Base-by-base conservation (phyloP, 2,797 vertebrate species). In the Phrynocephalus guinanensis region DNA sequence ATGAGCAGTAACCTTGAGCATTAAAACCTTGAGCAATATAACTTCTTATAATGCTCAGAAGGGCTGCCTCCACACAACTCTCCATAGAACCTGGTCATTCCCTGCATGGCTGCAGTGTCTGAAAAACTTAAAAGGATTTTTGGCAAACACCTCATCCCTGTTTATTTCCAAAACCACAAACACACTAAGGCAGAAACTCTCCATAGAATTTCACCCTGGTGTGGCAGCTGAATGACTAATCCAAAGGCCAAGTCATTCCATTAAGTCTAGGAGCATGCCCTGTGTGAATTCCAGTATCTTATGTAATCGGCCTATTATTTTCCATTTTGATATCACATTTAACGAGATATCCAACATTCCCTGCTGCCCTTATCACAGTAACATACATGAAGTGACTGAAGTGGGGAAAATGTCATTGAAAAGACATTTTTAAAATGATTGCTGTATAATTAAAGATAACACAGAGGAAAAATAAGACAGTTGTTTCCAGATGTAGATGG, bases 141-240 rank as follows among this genome's bases (percentile, higher is more conserved):
- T 44, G 38, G 38, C 38, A 44, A 44, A 44, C 38, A 44, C 38
- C 38, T 0, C 38, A 44, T 44, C 38, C 38, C 38, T 44, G 38
- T 44, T 44, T 44, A 44, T 44, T 44, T 44, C 38, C 38, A 44
- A 44, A 44, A 44, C 38, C 38, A 44, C 38, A 44, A 44, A 44
- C 38, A 44, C 38, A 44, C 38, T 44, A 44, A 44, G 38, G 38
- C 38, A 44, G 38, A 44, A 79, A 77, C 50, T 90, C 56, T 33
- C 50, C 52, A 33, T 28, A 56, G 44, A 8, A 73, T 75, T 80
- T 28, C 44, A 75, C 70, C 52, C 44, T 85, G 60, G n/a, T 68
- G 28, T 56, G 18, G 26, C 48, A 76, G 24, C 33, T 52, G 78
- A 88, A 88, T 79, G 68, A 88, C 82, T 80, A 85, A 80, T 80